Evolutionary conservation across 30 jellyfish, hydroid and myxozoan genomes (phyloP).

Genomic region (Morbakka virulenta): DNA sequence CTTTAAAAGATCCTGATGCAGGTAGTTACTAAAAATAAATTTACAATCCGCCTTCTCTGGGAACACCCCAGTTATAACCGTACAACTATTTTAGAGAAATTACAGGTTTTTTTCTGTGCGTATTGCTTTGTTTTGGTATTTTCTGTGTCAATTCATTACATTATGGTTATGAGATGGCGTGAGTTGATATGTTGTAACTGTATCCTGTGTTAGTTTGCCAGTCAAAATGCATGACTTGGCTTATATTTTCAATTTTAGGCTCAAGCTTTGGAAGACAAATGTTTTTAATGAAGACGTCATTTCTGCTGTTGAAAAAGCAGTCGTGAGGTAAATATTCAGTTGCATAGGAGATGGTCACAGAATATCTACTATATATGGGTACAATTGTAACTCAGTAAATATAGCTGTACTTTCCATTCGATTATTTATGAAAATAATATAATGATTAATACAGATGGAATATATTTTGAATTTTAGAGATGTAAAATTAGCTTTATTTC

Average conservation of each 20-base stretch:
- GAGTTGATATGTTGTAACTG: too few species aligned
- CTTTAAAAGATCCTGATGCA: too few species aligned
- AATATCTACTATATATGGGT: not conserved
- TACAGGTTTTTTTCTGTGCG: not conserved
- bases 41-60: too few species aligned
- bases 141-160: not conserved
- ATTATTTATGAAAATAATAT: too few species aligned
- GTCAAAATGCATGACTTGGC: not conserved
- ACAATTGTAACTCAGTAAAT: not conserved
- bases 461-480: too few species aligned
- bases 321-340: constrained; percentile 16
- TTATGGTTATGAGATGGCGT: too few species aligned
- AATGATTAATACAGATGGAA: too few species aligned
- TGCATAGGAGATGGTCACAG: not conserved
- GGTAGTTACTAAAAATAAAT: too few species aligned
- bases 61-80: too few species aligned
- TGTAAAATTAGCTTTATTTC: too few species aligned
- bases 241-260: constrained; percentile 3
- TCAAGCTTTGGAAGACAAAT: constrained; percentile 31
- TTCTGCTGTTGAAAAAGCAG: constrained; percentile 47
- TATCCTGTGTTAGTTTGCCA: not conserved
- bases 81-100: too few species aligned
- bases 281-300: constrained; percentile 9
- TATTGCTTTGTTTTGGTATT: not conserved
- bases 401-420: not conserved